Percentiles rank a stretch among this genome's conserved stretches.
These are phyloP conservation scores for Poeciliopsis presidionis DNA, from an alignment of 2,797 vertebrate genomes.

Conservation along the genomic window DNA sequence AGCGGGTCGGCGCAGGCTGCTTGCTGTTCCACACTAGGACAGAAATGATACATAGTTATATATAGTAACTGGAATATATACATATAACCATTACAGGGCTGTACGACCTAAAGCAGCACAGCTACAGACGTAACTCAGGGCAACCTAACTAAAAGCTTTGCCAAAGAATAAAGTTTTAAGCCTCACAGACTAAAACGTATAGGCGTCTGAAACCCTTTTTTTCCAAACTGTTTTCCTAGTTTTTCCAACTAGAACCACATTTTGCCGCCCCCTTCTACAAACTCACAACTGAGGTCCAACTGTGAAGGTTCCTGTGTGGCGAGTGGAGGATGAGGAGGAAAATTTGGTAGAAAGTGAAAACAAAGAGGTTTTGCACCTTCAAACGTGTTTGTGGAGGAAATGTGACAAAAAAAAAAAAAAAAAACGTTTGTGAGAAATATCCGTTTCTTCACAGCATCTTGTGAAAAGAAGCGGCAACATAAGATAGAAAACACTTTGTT, in stretches of 20 bases:
- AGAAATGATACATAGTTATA: no score
- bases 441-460: background rate
- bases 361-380: background rate
- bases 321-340: background rate
- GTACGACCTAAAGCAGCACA: no score
- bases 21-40: background rate
- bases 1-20: background rate
- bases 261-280: background rate
- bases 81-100: no score
- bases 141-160: no score
- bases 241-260: background rate
- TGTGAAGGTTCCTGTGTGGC: background rate
- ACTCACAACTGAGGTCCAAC: background rate
- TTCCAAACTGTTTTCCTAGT: no score
- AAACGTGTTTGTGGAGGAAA: background rate
- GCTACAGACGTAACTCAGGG: no score
- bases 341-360: background rate
- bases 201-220: background rate
- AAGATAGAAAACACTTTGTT: background rate
- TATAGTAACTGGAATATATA: no score
- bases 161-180: no score
- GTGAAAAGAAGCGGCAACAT: background rate
- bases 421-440: background rate
- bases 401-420: background rate
- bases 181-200: background rate